Conservation (phyloP, 2,888 invertebrate species). For the Gibbula magus region DNA sequence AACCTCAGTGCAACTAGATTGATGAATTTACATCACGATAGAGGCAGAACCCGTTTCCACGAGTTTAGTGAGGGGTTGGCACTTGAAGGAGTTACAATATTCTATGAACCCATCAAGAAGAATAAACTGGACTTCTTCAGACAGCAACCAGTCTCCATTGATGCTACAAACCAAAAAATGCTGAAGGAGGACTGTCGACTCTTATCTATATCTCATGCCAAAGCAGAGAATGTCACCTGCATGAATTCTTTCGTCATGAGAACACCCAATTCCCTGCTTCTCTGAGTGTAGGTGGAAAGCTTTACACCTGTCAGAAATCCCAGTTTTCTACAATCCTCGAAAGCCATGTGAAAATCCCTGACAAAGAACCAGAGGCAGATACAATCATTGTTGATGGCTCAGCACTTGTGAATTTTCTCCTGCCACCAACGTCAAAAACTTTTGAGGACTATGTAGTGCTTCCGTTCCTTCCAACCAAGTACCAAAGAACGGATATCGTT, state of each 20-base stretch:
- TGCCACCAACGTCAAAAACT: constrained; percentile 29
- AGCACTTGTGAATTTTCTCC: no score
- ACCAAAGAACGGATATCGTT: constrained; percentile 23
- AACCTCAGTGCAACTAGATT: constrained; percentile 33
- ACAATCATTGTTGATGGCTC: background rate
- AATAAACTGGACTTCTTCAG: constrained; percentile 38
- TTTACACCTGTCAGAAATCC: background rate
- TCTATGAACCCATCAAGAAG: constrained; percentile 43
- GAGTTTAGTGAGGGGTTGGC: constrained; percentile 34
- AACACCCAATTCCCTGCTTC: background rate
- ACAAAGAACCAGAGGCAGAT: background rate
- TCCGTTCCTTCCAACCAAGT: constrained; percentile 25
- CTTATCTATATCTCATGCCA: constrained; percentile 45
- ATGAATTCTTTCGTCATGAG: background rate
- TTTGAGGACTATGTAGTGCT: constrained; percentile 42
- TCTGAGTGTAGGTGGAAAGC: background rate
- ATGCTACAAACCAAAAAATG: constrained; percentile 24
- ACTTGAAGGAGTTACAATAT: constrained; percentile 16
- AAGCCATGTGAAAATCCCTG: background rate
- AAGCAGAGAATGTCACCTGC: constrained; percentile 29
- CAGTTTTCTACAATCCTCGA: background rate
- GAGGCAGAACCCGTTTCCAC: constrained; percentile 26
- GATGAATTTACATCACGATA: constrained; percentile 37
- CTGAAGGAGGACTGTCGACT: constrained; percentile 33
- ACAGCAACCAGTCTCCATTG: constrained; percentile 26